Evolutionary conservation across 2,113 vertebrate species (phyloP), one percentile per base, ranked within the genome.

Genomic region (Sapajus apella): DNA sequence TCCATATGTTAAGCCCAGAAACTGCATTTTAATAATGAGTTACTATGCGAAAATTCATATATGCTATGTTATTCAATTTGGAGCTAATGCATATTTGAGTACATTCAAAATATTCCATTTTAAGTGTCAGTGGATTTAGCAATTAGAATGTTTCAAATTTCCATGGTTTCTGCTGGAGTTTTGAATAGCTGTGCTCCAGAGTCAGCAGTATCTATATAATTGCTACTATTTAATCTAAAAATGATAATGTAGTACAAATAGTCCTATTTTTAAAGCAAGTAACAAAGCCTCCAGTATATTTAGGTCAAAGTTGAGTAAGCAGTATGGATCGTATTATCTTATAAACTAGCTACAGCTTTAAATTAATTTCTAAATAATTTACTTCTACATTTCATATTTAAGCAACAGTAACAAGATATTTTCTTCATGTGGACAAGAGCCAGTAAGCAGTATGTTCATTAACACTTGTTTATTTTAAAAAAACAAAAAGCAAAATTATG

Each of bases 361-460:
- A 79, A 84, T 97, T 82, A 84, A 7, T 93, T 98, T 97, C 50
- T 97, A 94, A 97, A 96, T 91, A 91, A 98, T 97, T 97, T 96
- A 96, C 79, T 73, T 55, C 23, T 32, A 61, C 1, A 3, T 91
- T 94, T 97, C 52, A 95, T 95, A 17, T 92, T 93, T 79, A 93
- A 58, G 3, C 64, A 90, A 40, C 40, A 76, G 16, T 77, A 6
- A 1, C 87, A 23, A 56, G 79, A 55, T 27, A 1, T 93, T 55
- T 61, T 50, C 80, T 91, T 95, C 25, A 83, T 87, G 7, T 45
- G 43, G 95, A 3, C 5, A 96, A 50, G 47, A 98, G 30, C 1
- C 75, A 83, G 76, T 96, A 96, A 97, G 73, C 23, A 95, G 21
- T 4, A 72, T 17, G 4, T 25, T 96, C 70, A 86, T 47, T 97